phyloP scores from a whole-genome alignment of 2,797 vertebrate species.

The Pangasius larnaudii region DNA sequence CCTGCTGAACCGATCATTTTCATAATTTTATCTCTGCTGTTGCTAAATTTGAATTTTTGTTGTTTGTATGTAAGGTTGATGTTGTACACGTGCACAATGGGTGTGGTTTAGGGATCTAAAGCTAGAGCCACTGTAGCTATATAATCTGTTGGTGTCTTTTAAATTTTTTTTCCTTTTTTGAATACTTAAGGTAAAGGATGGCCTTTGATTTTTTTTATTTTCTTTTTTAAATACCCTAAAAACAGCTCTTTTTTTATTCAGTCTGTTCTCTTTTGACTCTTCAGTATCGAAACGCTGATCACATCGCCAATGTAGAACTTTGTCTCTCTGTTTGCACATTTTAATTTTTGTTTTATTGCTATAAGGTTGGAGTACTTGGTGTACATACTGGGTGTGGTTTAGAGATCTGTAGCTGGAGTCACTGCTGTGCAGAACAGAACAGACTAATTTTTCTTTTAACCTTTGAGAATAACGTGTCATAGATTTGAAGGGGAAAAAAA shows the following conservation, averaged over 20 bases:
- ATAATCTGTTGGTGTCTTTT: not conserved
- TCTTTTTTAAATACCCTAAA: not conserved
- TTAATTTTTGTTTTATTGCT: not conserved
- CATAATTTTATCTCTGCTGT: not conserved
- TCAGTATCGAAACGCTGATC: not conserved
- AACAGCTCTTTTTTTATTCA: not conserved
- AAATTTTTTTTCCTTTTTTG: not conserved
- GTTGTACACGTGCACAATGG: slow-evolving; percentile 8
- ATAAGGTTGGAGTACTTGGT: not conserved
- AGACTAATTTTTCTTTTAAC: not conserved
- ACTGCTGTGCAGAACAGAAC: not conserved
- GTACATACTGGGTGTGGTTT: slow-evolving; percentile 22
- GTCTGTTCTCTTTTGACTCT: not conserved
- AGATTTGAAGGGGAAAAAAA: not conserved
- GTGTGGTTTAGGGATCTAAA: slow-evolving; percentile 30
- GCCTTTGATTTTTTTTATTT: not conserved
- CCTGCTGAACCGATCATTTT: slow-evolving; percentile 1
- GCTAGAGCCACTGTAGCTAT: not conserved
- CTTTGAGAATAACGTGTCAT: not conserved
- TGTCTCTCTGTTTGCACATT: not conserved
- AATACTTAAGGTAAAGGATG: not conserved
- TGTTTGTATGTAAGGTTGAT: slow-evolving; percentile 3
- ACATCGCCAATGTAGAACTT: not conserved
- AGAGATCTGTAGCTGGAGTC: not conserved
- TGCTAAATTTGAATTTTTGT: not conserved